Evolutionary conservation across 2,888 invertebrate species (phyloP).

Genomic region (Drosophila acutilabella): DNA sequence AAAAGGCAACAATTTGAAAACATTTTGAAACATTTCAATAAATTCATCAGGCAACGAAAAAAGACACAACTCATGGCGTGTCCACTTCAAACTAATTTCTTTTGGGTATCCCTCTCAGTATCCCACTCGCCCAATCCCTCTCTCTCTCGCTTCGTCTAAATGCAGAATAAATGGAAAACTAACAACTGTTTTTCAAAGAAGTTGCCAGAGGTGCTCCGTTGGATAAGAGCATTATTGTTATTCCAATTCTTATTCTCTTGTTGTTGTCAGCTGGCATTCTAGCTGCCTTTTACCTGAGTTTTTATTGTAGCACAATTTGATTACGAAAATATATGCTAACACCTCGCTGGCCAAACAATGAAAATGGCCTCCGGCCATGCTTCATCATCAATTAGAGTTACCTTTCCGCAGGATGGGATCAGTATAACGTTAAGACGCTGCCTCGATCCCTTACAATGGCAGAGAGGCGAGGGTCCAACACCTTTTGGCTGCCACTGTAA

Average conservation of each 20-base stretch:
- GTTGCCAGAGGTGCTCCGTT: slow-evolving; percentile 30
- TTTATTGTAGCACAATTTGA: slow-evolving; percentile 75
- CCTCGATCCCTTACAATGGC: slow-evolving; percentile 54
- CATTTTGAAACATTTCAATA: slow-evolving; percentile 71
- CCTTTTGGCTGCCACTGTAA: slow-evolving; percentile 66
- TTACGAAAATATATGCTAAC: slow-evolving; percentile 79
- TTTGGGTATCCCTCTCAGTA: slow-evolving; percentile 1
- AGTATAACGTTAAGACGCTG: slow-evolving; percentile 27
- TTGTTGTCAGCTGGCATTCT: slow-evolving; percentile 64
- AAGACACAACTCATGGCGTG: slow-evolving; percentile 57
- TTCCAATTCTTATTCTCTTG: not conserved
- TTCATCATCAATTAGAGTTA: slow-evolving; percentile 79
- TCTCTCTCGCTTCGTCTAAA: slow-evolving; percentile 42
- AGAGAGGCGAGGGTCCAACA: slow-evolving; percentile 42
- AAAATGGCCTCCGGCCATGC: slow-evolving; percentile 43
- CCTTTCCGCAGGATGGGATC: slow-evolving; percentile 77
- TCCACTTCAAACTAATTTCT: slow-evolving; percentile 74
- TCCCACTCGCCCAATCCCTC: not conserved
- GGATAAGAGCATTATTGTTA: slow-evolving; percentile 31
- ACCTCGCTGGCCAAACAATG: slow-evolving; percentile 72
- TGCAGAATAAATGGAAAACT: slow-evolving; percentile 76
- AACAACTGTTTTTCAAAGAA: slow-evolving; percentile 67
- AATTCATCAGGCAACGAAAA: slow-evolving; percentile 60
- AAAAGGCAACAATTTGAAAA: slow-evolving; percentile 55
- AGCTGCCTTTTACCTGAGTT: slow-evolving; percentile 52